These are phyloP conservation scores for Daktulosphaira vitifoliae DNA, from an alignment of 1,140 invertebrate genomes.

Conservation along the genomic window DNA sequence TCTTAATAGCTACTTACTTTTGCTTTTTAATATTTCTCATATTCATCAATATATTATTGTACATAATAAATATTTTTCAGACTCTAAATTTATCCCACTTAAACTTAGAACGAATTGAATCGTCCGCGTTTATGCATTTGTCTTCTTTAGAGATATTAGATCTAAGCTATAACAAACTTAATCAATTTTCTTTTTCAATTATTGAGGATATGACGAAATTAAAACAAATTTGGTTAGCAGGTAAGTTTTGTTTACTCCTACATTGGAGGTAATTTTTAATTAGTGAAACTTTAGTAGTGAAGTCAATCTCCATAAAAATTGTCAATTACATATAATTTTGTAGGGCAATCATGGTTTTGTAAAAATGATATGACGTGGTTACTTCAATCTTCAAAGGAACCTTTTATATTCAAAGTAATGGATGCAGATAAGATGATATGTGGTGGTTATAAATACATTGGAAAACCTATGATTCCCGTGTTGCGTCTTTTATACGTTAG, in stretches of 20 bases:
- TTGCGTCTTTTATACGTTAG: slow-evolving; percentile 17
- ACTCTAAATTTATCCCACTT: slow-evolving; percentile 33
- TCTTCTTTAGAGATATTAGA: slow-evolving; percentile 29
- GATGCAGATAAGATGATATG: slow-evolving; percentile 32
- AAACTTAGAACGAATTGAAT: slow-evolving; percentile 25
- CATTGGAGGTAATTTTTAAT: too few species aligned
- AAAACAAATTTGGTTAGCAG: slow-evolving; percentile 34
- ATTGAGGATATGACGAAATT: slow-evolving; percentile 21
- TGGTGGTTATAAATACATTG: slow-evolving; percentile 27
- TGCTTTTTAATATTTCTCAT: too few species aligned
- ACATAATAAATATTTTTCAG: slow-evolving; percentile 17
- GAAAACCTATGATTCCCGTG: slow-evolving; percentile 28
- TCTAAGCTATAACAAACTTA: slow-evolving; percentile 35
- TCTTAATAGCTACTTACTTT: too few species aligned
- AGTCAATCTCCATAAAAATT: too few species aligned
- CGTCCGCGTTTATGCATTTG: slow-evolving; percentile 19
- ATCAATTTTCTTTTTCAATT: background rate
- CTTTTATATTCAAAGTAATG: slow-evolving; percentile 8
- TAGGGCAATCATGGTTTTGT: slow-evolving; percentile 34
- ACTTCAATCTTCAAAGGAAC: background rate
- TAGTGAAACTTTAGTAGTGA: too few species aligned
- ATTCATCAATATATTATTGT: too few species aligned
- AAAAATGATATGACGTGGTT: slow-evolving; percentile 32
- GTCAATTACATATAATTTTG: background rate
- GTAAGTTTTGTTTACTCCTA: slow-evolving; percentile 25